phyloP scores from a whole-genome alignment of 2,888 invertebrate genomes.

The Pilophorus perplexus region DNA sequence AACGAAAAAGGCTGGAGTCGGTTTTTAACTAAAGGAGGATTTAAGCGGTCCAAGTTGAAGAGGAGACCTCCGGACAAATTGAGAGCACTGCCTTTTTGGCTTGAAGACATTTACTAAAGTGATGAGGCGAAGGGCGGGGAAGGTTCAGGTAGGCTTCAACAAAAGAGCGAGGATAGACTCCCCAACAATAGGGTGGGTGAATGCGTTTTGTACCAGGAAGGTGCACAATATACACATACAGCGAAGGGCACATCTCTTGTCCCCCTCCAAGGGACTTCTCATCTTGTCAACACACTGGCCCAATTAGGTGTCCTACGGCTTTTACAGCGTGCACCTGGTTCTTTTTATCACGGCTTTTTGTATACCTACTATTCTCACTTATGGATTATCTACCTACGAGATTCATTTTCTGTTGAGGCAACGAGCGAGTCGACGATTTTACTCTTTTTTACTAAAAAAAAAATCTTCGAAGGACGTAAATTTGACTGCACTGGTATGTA shows the following conservation, averaged over 20 bases:
- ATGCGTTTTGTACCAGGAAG: slow-evolving; percentile 10
- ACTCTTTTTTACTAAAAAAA: too few relatives aligned
- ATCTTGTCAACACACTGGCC: slow-evolving; percentile 40
- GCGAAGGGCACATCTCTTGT: slow-evolving; percentile 15
- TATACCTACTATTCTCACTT: too few relatives aligned
- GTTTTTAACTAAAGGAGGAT: slow-evolving; percentile 35
- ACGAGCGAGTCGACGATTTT: too few relatives aligned
- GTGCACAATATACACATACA: slow-evolving; percentile 26
- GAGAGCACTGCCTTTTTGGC: slow-evolving; percentile 39
- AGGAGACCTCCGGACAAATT: slow-evolving; percentile 35
- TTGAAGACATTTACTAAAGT: slow-evolving; percentile 36
- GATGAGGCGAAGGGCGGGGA: slow-evolving; percentile 23
- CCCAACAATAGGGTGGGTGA: slow-evolving; percentile 14
- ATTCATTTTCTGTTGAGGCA: too few relatives aligned
- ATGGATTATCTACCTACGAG: too few relatives aligned
- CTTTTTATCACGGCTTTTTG: neutral
- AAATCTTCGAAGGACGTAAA: too few relatives aligned
- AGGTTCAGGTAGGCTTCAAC: slow-evolving; percentile 8
- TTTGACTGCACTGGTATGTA: too few relatives aligned
- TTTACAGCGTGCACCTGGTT: slow-evolving; percentile 29
- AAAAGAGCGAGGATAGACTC: slow-evolving; percentile 18
- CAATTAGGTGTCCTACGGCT: slow-evolving; percentile 36
- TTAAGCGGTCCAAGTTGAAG: slow-evolving; percentile 39
- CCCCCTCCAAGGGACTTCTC: slow-evolving; percentile 7
- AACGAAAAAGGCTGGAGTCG: slow-evolving; percentile 28